Evolutionary conservation across 1,140 invertebrate species (phyloP), one percentile per base, ranked within the genome.

Genomic region (honey bee (Apis mellifera)): DNA sequence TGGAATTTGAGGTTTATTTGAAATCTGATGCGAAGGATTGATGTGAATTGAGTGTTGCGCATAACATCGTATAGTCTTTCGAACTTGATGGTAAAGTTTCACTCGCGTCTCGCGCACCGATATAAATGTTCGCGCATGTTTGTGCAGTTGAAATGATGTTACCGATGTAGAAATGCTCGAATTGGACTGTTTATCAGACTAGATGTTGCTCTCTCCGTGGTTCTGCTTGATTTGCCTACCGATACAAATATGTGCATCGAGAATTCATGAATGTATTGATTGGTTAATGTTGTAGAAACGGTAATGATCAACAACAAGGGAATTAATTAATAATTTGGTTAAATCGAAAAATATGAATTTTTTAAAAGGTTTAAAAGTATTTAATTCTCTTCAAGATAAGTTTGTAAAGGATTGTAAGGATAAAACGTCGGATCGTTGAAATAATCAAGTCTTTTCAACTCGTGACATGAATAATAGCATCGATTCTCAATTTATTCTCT

Each of bases 1-100:
- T n/a, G 42, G 65, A 68, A 48, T 68, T 68, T 48, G 19, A 68
- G 21, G 65, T 42, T 68, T 68, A 68, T 42, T 48, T 68, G 42
- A 48, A 48, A 48, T 48, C 19, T 42, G 64, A 66, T 42, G 26
- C 26, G 32, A 42, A 42, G 32, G 64, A 65, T 65, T 17, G 64
- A 42, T 42, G 64, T 19, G 64, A 64, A 32, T 32, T 26, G 62
- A 17, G 26, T 23, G 62, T 32, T 64, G 62, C 62, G 23, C 23
- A n/a, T 62, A 15, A 42, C 13, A 62, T 12, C 60, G 13, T 26
- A 13, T 17, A 32, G 62, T 64, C 62, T 64, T 64, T 19, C 26
- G 26, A 32, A 64, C 62, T 32, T 19, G 15, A 64, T 17, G 15
- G 62, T 11, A 9, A 64, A 64, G 62, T 64, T 64, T 26, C 23